Evolutionary conservation across 2,797 vertebrate species (phyloP).

Genomic region (Xiphophorus birchmanni): DNA sequence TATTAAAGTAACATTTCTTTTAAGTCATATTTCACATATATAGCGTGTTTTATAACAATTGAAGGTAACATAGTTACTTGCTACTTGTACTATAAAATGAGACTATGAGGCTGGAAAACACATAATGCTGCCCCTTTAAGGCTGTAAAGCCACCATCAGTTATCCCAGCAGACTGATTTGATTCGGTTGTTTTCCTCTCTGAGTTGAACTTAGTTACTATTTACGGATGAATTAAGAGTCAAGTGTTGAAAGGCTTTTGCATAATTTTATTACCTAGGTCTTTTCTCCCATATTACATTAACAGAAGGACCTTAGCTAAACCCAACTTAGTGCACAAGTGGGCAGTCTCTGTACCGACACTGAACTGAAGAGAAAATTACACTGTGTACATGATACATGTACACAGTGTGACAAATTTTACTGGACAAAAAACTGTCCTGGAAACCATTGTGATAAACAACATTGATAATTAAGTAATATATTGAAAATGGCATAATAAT

Average conservation of each 20-base stretch:
- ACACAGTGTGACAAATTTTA: too few relatives aligned
- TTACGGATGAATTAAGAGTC: neutral
- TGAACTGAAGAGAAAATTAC: neutral
- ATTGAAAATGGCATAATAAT: too few relatives aligned
- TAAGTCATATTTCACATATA: too few relatives aligned
- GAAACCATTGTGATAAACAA: too few relatives aligned
- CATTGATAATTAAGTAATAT: too few relatives aligned
- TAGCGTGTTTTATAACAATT: too few relatives aligned
- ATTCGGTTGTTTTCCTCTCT: neutral
- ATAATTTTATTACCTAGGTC: neutral
- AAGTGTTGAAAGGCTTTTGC: neutral
- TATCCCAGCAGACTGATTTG: conserved; percentile 2
- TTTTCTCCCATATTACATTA: neutral
- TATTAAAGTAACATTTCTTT: too few relatives aligned
- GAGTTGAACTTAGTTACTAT: neutral
- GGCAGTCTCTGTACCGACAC: neutral
- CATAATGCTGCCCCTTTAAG: neutral
- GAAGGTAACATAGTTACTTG: too few relatives aligned
- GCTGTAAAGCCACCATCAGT: neutral
- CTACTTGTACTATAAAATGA: too few relatives aligned
- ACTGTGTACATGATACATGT: neutral
- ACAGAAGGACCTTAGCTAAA: neutral
- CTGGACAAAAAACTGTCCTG: too few relatives aligned
- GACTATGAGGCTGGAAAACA: too few relatives aligned
- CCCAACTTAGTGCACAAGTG: neutral